Conservation (phyloP, 2,888 invertebrate species). For the Dichetophora obliterata region DNA sequence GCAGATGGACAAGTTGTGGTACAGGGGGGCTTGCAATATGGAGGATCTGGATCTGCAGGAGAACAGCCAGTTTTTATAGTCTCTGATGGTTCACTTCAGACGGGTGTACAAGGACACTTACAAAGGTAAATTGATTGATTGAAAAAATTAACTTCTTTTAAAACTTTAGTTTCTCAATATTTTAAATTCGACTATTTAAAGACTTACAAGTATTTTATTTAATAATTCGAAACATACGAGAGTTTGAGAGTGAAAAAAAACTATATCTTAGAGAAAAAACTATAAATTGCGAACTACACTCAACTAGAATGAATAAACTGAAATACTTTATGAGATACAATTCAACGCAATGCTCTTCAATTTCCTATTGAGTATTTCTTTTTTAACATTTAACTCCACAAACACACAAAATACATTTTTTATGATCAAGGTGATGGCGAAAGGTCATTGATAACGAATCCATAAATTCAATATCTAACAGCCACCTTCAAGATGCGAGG, state of each 20-base stretch:
- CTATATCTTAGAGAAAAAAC: too few species aligned
- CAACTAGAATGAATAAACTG: too few species aligned
- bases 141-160: too few species aligned
- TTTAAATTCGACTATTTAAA: too few species aligned
- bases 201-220: too few species aligned
- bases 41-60: constrained; percentile 62
- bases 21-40: constrained; percentile 68
- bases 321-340: not conserved
- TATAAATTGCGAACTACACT: not conserved
- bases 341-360: not conserved
- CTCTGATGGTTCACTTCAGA: constrained; percentile 62
- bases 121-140: too few species aligned
- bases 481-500: not conserved
- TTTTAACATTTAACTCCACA: not conserved
- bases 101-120: constrained; percentile 66
- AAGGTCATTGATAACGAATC: constrained; percentile 52
- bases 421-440: constrained; percentile 39
- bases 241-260: too few species aligned
- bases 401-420: not conserved
- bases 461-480: constrained; percentile 50
- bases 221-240: too few species aligned
- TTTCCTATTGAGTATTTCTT: not conserved
- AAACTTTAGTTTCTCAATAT: too few species aligned
- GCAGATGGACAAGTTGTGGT: constrained; percentile 70
- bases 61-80: constrained; percentile 70